phyloP scores from a whole-genome alignment of 1,140 invertebrate species.

The Triops cancriformis region DNA sequence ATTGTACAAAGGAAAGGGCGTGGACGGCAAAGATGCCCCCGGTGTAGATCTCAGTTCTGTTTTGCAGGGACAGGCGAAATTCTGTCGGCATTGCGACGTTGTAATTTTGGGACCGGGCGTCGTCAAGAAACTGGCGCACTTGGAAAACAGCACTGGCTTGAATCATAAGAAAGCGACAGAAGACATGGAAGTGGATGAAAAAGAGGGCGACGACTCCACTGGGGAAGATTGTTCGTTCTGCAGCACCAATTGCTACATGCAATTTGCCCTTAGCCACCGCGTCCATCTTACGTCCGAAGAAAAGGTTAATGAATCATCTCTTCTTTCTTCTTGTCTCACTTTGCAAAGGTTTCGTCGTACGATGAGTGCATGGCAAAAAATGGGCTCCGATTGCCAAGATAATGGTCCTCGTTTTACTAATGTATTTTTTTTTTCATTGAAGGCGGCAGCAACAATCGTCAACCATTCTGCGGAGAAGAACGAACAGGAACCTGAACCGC shows the following conservation, averaged over 20 bases:
- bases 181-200: neutral
- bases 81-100: constrained; percentile 84
- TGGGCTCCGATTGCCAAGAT: neutral
- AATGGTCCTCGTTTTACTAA: too few species aligned
- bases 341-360: too few species aligned
- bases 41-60: constrained; percentile 80
- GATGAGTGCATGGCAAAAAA: neutral
- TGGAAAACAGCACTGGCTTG: constrained; percentile 42
- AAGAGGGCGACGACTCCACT: constrained; percentile 51
- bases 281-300: constrained; percentile 37
- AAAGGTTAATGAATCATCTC: constrained; percentile 31
- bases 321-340: too few species aligned
- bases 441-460: constrained; percentile 15
- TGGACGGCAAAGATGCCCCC: constrained; percentile 73
- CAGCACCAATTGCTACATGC: constrained; percentile 72
- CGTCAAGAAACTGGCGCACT: constrained; percentile 67
- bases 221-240: constrained; percentile 70
- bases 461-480: constrained; percentile 2
- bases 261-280: constrained; percentile 60
- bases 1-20: constrained; percentile 66
- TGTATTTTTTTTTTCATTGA: neutral
- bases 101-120: constrained; percentile 71
- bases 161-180: neutral
- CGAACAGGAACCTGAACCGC: neutral
- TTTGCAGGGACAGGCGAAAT: constrained; percentile 68